Conservation (phyloP, 2,888 invertebrate species). For the Colostygia pectinataria region DNA sequence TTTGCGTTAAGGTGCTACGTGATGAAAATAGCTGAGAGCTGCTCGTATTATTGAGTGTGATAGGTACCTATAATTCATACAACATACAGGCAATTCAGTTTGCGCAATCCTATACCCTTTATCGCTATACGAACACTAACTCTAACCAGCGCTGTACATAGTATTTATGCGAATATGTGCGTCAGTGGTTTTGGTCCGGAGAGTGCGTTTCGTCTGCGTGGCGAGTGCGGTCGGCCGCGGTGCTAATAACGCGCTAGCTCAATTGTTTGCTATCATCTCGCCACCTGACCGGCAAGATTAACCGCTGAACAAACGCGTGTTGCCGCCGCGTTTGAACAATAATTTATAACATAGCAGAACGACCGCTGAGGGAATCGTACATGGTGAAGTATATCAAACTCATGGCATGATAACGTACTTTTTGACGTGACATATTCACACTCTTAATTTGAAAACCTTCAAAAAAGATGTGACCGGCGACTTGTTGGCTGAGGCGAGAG, state of each 20-base stretch:
- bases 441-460: too few relatives aligned
- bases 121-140: not conserved
- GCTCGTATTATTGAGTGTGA: not conserved
- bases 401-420: not conserved
- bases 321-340: not conserved
- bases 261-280: slow-evolving; percentile 5
- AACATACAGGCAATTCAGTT: slow-evolving; percentile 1
- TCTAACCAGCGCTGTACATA: too few relatives aligned
- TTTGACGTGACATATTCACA: not conserved
- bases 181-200: not conserved
- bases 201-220: slow-evolving; percentile 6
- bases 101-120: not conserved
- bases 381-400: not conserved
- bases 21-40: not conserved
- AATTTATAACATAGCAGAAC: slow-evolving; percentile 3
- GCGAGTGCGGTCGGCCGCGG: not conserved
- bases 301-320: slow-evolving; percentile 18
- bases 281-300: slow-evolving; percentile 12
- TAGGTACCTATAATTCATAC: not conserved
- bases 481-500: too few relatives aligned
- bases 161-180: not conserved
- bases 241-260: not conserved
- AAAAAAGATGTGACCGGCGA: too few relatives aligned
- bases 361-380: slow-evolving; percentile 1
- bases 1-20: too few relatives aligned